Evolutionary conservation across 1,140 invertebrate species (phyloP), one percentile per base, ranked within the genome.

Genomic region (Stratiolaelaps scimitus): DNA sequence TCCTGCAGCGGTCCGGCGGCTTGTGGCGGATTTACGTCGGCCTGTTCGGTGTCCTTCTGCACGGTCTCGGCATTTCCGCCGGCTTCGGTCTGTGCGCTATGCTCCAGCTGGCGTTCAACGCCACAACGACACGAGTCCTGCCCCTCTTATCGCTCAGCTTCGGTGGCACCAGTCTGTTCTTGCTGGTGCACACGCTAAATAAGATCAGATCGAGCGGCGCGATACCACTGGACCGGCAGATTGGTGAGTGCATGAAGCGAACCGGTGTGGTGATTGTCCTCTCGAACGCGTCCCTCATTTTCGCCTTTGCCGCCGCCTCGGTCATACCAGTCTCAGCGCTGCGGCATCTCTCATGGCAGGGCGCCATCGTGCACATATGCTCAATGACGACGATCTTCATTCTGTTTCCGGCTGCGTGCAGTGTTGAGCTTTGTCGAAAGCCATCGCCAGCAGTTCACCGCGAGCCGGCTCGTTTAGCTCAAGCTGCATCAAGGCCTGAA

Each of bases 291-390:
- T 86, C 87, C 75, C 92, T 89, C 72, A 84, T 88, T 30, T 80
- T 83, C 43, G 85, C 89, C n/a, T 81, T 83, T 70, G 75, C 92
- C 65, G 84, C 89, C 2, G 93, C 92, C 0, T 86, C 88, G 1
- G 81, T 96, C 44, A 85, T 98, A 66, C 92, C 93, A 0, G 90
- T 98, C 45, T 94, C 94, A 0, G 93, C 93, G 1, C 78, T 98
- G 43, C 79, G 93, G 71, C 85, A 89, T 6, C 94, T 98, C 74
- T 89, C 86, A 64, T 78, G 95, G 19, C 91, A 92, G 79, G 87
- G 88, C 7, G 88, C 85, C 0, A 87, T 98, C 30, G 78, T 98
- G 5, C 79, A 93, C 5, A 77, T 89, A 6, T 93, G 96, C 76
- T 93, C 93, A 78, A 75, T 92, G 67, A 83, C 84, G 0, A 84